Evolutionary conservation across 2,888 invertebrate genomes (phyloP).

Genomic region (Leptopterna dolabrata): DNA sequence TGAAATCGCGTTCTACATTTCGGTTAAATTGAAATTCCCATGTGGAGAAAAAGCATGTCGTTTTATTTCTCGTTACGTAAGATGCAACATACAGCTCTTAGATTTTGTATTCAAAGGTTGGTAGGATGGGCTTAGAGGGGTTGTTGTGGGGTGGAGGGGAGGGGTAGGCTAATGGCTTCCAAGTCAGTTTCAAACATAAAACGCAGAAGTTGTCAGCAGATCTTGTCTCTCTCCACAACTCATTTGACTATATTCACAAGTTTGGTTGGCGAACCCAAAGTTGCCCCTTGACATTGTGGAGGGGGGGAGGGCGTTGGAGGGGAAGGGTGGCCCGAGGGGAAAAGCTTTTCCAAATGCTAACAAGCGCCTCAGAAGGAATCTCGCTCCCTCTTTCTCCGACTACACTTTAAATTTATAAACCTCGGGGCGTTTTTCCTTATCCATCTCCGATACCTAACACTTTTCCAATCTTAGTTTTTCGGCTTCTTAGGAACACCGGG

Average conservation of each 20-base stretch:
- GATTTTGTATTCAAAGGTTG: neutral
- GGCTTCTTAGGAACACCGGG: too few relatives aligned
- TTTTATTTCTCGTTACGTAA: neutral
- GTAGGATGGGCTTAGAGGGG: too few relatives aligned
- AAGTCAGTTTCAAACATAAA: neutral
- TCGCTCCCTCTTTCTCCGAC: neutral
- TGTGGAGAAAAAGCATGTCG: too few relatives aligned
- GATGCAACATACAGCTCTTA: neutral
- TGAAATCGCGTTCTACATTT: neutral
- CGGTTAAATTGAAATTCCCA: neutral
- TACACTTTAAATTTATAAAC: constrained; percentile 28
- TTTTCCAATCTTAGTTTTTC: neutral
- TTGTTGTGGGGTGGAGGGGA: too few relatives aligned
- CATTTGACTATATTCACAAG: constrained; percentile 52
- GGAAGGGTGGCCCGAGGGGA: neutral
- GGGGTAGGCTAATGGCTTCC: neutral
- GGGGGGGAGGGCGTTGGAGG: neutral
- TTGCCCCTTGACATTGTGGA: constrained; percentile 19
- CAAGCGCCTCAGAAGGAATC: constrained; percentile 23
- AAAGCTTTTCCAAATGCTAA: constrained; percentile 32
- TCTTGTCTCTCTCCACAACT: constrained; percentile 24
- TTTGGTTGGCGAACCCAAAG: constrained; percentile 22
- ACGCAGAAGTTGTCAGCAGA: neutral
- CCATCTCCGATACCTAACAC: neutral
- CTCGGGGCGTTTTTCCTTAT: neutral